Base-by-base conservation (phyloP, 2,888 invertebrate genomes). In the Endotricha flammealis region DNA sequence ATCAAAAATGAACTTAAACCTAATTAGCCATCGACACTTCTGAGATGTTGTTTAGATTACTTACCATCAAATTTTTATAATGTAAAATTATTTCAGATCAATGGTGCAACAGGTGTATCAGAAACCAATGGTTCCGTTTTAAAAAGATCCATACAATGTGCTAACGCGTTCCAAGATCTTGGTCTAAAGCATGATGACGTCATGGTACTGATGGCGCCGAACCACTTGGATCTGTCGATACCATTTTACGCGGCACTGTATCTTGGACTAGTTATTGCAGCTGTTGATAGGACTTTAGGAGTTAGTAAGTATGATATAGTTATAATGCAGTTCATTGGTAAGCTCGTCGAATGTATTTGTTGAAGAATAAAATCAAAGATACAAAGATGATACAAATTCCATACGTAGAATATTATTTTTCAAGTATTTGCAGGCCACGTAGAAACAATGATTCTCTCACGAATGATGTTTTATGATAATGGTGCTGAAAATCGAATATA, bases 231-330 rank as follows among this genome's bases (percentile, higher is more conserved):
- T 34, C 52, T 64, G n/a, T 53, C 59, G 7, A 57, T 77, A 27
- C 75, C 80, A 0, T 58, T 71, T 37, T 60, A 79, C 13, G 76
- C 78, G 1, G 55, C 69, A 0, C 44, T 72, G 1, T 78, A 71
- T 41, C 42, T 33, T 4, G 33, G 33, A 27, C n/a, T 20, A 5
- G 27, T 17, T 12, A 7, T 28, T 17, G 25, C 29, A 10, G 12
- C 22, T 29, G 7, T 35, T 23, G 27, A 22, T 12, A 12, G 20
- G 9, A 20, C 9, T 10, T 30, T 31, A 9, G 10, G 23, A 8
- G 12, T 28, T 24, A 32, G 33, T 33, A 17, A 33, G 33, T 33
- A 27, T 17, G n/a, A n/a, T n/a, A n/a, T n/a, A n/a, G n/a, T n/a
- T n/a, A n/a, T n/a, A n/a, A n/a, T n/a, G n/a, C n/a, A n/a, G n/a